A percentile compares a stretch with the other conserved stretches of the same genome.
These are phyloP conservation scores for Semnornis frantzii DNA, from an alignment of 2,113 vertebrate species.

Conservation along the genomic window DNA sequence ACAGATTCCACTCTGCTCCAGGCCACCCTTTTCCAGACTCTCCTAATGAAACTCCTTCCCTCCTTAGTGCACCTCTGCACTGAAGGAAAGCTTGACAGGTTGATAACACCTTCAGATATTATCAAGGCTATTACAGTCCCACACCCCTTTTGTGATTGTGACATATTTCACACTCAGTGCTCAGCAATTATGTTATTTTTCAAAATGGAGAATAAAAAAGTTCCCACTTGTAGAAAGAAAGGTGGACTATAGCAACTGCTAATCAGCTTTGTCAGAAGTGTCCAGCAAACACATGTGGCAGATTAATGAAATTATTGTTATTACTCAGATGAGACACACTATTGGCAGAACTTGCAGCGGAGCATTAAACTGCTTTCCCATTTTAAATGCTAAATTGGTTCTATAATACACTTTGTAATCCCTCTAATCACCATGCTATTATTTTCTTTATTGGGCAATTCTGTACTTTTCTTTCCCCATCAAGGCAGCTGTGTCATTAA, in stretches of 20 bases:
- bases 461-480: not conserved
- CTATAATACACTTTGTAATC: slow-evolving; percentile 9
- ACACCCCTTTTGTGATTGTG: not conserved
- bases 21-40: not conserved
- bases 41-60: not conserved
- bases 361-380: slow-evolving; percentile 1
- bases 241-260: not conserved
- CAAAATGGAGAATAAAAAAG: not conserved
- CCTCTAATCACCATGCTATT: not conserved
- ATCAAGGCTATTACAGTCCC: not conserved
- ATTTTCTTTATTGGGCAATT: not conserved
- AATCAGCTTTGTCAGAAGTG: not conserved
- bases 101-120: not conserved
- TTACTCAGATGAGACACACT: not conserved
- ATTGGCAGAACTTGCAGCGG: not conserved
- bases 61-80: not conserved
- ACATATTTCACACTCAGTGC: not conserved
- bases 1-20: not conserved
- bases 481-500: slow-evolving; percentile 3
- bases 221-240: not conserved
- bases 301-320: slow-evolving; percentile 35
- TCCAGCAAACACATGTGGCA: not conserved
- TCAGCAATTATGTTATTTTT: not conserved
- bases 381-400: slow-evolving; percentile 14
- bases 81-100: not conserved